Percentiles rank a stretch among this genome's conserved stretches.
These are phyloP conservation scores for Eupithecia exiguata DNA, from an alignment of 2,888 invertebrate species.

Conservation along the genomic window DNA sequence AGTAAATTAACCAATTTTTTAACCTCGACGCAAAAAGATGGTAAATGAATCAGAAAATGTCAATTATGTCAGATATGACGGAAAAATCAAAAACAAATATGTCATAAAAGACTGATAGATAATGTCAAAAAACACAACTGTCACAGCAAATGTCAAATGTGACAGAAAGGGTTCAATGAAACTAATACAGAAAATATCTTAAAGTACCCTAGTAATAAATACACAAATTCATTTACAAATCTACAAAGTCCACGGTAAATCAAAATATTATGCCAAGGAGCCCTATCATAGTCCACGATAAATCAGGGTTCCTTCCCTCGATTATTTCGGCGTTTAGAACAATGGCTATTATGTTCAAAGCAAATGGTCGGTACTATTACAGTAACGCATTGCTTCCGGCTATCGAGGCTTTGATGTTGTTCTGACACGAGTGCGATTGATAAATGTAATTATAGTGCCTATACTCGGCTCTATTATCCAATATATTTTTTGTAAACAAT, in stretches of 20 bases:
- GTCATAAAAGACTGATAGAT: too few relatives aligned
- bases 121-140: too few relatives aligned
- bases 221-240: conserved; percentile 11
- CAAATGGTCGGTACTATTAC: conserved; percentile 72
- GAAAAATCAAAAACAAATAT: too few relatives aligned
- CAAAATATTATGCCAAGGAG: conserved; percentile 35
- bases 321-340: conserved; percentile 75
- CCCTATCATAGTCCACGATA: conserved; percentile 51
- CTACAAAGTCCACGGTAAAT: conserved; percentile 19
- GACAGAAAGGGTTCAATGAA: too few relatives aligned
- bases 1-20: too few relatives aligned
- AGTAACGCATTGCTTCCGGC: conserved; percentile 76
- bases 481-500: neutral
- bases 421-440: conserved; percentile 52
- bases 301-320: conserved; percentile 73
- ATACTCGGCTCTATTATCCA: neutral
- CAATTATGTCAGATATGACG: too few relatives aligned
- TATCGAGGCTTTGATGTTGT: conserved; percentile 63
- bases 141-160: too few relatives aligned
- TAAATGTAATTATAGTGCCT: conserved; percentile 40
- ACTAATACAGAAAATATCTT: too few relatives aligned
- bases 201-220: too few relatives aligned
- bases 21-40: too few relatives aligned
- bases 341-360: conserved; percentile 80
- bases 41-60: too few relatives aligned